Base-by-base conservation (phyloP, 2,797 vertebrate genomes). In the Tinamus major region DNA sequence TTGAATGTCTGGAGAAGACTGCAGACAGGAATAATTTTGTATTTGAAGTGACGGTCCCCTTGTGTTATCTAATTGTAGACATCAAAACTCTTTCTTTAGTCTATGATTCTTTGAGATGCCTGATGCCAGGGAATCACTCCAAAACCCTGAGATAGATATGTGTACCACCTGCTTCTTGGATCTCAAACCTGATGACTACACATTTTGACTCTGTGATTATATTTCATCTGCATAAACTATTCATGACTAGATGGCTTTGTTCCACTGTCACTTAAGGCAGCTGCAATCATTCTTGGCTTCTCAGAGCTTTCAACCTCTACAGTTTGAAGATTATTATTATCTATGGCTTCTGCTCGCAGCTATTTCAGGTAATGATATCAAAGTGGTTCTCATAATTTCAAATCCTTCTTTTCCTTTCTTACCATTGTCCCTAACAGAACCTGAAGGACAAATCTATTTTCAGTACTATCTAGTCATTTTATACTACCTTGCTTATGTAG, bases 141-240 rank as follows among this genome's bases (percentile, higher is more conserved):
- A 95, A 94, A 96, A 85, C 70, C 65, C 72, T 79, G 69, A 94
- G 84, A 69, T 24, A 79, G 94, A 88, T 53, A 86, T 41, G 35
- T 72, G 48, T 71, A 71, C 81, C 95, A 97, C 96, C 95, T 97
- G 95, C 91, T 94, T 87, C 51, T 90, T 94, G 88, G 90, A 87
- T 92, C 82, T 90, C 89, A 92, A 49, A 65, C 76, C 77, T 84
- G 76, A 88, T 62, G 94, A 94, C 72, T 95, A 49, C 49, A 95
- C 74, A 89, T 93, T 97, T 95, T 80, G 87, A 85, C 58, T 89
- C 63, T 78, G 69, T 92, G 83, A 96, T 95, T 87, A 81, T 79
- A 85, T 64, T 94, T 67, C 68, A 87, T 86, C 78, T 95, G 86
- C 65, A 94, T 93, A 80, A 93, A 93, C 49, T 80, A 63, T 90